These are phyloP conservation scores for Achatina immaculata DNA, from an alignment of 1,140 invertebrate species.

Conservation along the genomic window DNA sequence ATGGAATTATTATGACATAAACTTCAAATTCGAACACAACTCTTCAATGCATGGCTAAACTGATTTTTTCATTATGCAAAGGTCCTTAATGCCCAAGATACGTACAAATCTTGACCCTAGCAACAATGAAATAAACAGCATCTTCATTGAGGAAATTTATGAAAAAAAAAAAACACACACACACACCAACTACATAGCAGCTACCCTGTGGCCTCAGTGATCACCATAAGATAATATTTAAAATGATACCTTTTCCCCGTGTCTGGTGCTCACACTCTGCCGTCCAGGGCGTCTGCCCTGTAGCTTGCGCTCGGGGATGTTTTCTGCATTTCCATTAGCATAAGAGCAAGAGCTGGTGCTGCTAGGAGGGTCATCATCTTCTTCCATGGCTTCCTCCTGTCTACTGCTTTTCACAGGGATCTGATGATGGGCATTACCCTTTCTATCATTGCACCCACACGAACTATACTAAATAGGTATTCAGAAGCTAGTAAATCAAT, in stretches of 20 bases:
- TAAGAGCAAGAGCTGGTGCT: conserved; percentile 31
- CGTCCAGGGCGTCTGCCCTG: conserved; percentile 13
- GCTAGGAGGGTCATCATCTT: conserved; percentile 38
- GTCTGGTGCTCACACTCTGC: conserved; percentile 21
- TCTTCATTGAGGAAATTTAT: too few relatives aligned
- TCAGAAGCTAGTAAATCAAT: conserved; percentile 10
- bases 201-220: background rate
- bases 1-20: too few relatives aligned
- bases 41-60: too few relatives aligned
- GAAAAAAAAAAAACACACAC: too few relatives aligned
- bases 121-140: too few relatives aligned
- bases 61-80: too few relatives aligned
- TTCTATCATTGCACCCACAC: conserved; percentile 1
- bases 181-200: background rate
- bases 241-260: conserved; percentile 34
- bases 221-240: background rate
- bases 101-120: too few relatives aligned
- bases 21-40: too few relatives aligned
- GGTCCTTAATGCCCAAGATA: too few relatives aligned
- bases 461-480: too few relatives aligned
- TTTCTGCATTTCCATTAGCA: conserved; percentile 36
- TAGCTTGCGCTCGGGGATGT: conserved; percentile 29
- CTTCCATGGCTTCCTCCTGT: conserved; percentile 37
- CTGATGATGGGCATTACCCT: conserved; percentile 27
- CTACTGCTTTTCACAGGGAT: conserved; percentile 32